phyloP scores from a whole-genome alignment of 2,888 invertebrate genomes.

The Achlya flavicornis region DNA sequence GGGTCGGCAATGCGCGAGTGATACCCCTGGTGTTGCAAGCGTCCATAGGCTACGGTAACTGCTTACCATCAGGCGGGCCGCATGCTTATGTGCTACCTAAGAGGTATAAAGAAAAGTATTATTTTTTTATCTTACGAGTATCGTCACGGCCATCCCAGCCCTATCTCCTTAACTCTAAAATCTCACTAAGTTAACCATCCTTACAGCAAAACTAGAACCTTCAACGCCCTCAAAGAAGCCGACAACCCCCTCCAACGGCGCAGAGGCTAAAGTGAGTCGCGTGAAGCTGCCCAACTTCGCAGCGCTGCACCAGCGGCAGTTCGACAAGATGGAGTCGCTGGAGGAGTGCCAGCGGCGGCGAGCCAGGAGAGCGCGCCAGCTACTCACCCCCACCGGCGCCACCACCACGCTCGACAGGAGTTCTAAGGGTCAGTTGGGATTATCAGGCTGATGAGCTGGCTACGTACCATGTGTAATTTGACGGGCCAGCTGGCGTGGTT shows the following conservation, averaged over 20 bases:
- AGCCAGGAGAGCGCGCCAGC: conserved; percentile 69
- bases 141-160: no score
- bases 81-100: no score
- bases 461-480: no score
- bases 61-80: no score
- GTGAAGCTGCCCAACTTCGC: conserved; percentile 88
- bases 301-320: conserved; percentile 86
- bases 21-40: no score
- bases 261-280: conserved; percentile 50
- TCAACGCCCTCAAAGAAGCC: conserved; percentile 44
- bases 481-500: no score
- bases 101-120: no score
- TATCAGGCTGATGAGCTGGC: no score
- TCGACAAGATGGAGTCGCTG: conserved; percentile 87
- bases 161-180: no score
- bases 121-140: no score
- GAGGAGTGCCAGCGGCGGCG: conserved; percentile 82
- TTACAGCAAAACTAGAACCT: conserved; percentile 54
- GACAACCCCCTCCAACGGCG: conserved; percentile 45
- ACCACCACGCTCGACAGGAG: conserved; percentile 51
- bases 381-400: conserved; percentile 63
- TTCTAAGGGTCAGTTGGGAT: conserved; percentile 51
- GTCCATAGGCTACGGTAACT: no score
- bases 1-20: no score
- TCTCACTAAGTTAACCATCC: neutral